These are phyloP conservation scores for Carassius auratus DNA, from an alignment of 2,113 vertebrate species.

Conservation along the genomic window DNA sequence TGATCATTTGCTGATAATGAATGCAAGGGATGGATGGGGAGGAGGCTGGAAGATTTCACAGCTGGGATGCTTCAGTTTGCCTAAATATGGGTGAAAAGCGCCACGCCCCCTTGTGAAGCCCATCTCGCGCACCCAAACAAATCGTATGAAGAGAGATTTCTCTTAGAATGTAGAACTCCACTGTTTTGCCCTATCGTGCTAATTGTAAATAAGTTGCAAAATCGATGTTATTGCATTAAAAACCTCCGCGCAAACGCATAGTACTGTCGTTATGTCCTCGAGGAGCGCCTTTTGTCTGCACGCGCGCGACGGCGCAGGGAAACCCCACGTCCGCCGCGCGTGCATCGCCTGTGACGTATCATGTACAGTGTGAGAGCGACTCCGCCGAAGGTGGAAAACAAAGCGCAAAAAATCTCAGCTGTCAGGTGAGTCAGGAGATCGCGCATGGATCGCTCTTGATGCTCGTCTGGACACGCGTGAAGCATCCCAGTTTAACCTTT, in stretches of 20 bases:
- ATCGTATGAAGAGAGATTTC: background rate
- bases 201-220: background rate
- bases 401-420: slow-evolving; percentile 1
- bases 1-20: background rate
- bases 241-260: background rate
- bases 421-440: slow-evolving; percentile 20
- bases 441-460: background rate
- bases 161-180: background rate
- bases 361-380: slow-evolving; percentile 48
- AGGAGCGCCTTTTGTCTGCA: slow-evolving; percentile 34
- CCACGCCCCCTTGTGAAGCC: slow-evolving; percentile 49
- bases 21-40: background rate
- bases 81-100: slow-evolving; percentile 74
- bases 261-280: background rate
- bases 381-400: slow-evolving; percentile 49
- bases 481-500: background rate
- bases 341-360: slow-evolving; percentile 59
- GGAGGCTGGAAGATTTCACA: slow-evolving; percentile 52
- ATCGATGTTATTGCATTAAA: background rate
- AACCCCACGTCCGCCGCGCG: slow-evolving; percentile 61
- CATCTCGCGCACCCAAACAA: background rate
- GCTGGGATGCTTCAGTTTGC: slow-evolving; percentile 54
- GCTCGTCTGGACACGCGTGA: background rate
- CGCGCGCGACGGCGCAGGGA: slow-evolving; percentile 56
- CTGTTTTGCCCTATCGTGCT: background rate